phyloP scores from a whole-genome alignment of 2,888 invertebrate genomes.

The Eilema griseolum region DNA sequence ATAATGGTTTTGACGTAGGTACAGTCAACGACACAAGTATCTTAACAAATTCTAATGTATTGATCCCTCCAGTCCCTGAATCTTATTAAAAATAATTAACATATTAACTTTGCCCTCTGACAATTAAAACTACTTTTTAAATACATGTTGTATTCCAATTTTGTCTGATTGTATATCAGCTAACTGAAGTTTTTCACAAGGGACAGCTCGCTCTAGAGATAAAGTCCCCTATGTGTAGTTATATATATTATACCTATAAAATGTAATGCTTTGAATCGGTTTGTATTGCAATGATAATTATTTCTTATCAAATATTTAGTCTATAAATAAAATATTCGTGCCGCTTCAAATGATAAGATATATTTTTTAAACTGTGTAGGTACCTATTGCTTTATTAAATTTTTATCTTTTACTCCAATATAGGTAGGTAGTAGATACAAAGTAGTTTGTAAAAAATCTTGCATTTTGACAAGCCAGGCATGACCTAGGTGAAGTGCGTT shows the following conservation, averaged over 20 bases:
- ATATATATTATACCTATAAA: background rate
- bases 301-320: background rate
- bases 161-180: background rate
- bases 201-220: background rate
- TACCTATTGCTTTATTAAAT: too few relatives aligned
- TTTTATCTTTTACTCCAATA: too few relatives aligned
- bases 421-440: too few relatives aligned
- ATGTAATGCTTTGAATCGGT: background rate
- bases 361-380: background rate
- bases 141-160: too few relatives aligned
- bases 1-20: too few relatives aligned
- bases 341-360: background rate
- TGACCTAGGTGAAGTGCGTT: constrained; percentile 2
- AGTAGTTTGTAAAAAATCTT: background rate
- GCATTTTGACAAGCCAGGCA: background rate
- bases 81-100: too few relatives aligned
- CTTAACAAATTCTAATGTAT: too few relatives aligned
- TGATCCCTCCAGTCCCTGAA: too few relatives aligned
- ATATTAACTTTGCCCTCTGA: too few relatives aligned
- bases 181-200: background rate
- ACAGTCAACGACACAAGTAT: too few relatives aligned
- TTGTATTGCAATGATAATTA: background rate
- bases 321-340: background rate
- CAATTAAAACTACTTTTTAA: too few relatives aligned
- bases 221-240: background rate